Evolutionary conservation across 2,888 invertebrate species (phyloP).

Genomic region (Bombyx huttoni): DNA sequence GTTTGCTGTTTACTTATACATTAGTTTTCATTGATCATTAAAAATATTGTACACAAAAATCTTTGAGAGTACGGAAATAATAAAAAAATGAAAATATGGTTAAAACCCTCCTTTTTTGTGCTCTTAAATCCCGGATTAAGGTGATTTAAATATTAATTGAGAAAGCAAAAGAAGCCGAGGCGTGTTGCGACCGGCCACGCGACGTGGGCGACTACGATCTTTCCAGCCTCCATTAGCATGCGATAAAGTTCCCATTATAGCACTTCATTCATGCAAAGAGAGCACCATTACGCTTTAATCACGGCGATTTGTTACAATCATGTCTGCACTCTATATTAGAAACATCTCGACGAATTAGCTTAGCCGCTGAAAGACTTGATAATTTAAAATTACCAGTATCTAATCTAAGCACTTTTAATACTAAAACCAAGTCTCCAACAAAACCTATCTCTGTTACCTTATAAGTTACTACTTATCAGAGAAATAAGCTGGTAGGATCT

Average conservation of each 20-base stretch:
- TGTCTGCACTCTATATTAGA: constrained; percentile 1
- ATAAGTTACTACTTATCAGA: not conserved
- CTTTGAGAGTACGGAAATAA: constrained; percentile 2
- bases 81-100: not conserved
- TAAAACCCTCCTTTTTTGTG: not conserved
- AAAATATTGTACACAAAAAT: too few species aligned
- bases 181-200: constrained; percentile 4
- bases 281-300: constrained; percentile 46
- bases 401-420: too few species aligned
- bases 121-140: not conserved
- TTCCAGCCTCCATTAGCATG: constrained; percentile 36
- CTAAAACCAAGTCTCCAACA: too few species aligned
- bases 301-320: constrained; percentile 35
- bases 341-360: not conserved
- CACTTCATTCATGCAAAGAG: constrained; percentile 46
- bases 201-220: constrained; percentile 23
- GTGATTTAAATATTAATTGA: not conserved
- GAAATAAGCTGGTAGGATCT: not conserved
- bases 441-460: not conserved
- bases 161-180: constrained; percentile 1
- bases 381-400: too few species aligned
- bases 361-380: too few species aligned
- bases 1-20: too few species aligned
- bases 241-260: constrained; percentile 47
- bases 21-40: too few species aligned